Evolutionary conservation across 2,113 vertebrate species (phyloP).

Genomic region (Paradisaea rubra): DNA sequence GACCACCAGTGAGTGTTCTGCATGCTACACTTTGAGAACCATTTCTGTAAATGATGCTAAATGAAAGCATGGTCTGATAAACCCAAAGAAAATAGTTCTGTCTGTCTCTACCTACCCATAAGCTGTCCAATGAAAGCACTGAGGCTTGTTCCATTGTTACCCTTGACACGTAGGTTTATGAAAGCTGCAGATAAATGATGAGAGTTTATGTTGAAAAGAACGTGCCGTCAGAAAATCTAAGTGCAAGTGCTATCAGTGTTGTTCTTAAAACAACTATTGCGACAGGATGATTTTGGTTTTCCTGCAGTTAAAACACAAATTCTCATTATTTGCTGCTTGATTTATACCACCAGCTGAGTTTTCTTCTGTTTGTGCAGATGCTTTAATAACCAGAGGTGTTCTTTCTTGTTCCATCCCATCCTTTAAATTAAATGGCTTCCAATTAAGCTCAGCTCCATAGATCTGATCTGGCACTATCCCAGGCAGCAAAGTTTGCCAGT

Average conservation of each 20-base stretch:
- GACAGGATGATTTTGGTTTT: not conserved
- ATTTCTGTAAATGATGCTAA: not conserved
- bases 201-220: not conserved
- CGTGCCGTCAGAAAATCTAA: not conserved
- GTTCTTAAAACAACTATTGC: not conserved
- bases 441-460: not conserved
- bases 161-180: not conserved
- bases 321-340: not conserved
- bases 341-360: not conserved
- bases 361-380: not conserved
- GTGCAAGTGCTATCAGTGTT: not conserved
- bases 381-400: not conserved
- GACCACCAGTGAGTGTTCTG: not conserved
- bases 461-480: slow-evolving; percentile 15
- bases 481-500: not conserved
- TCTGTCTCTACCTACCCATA: not conserved
- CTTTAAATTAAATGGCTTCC: not conserved
- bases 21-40: not conserved
- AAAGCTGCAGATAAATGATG: not conserved
- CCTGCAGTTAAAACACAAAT: not conserved
- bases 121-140: not conserved
- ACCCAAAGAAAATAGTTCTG: not conserved
- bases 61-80: not conserved
- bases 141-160: not conserved
- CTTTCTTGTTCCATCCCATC: not conserved